These are phyloP conservation scores for Brachionus plicatilis DNA, from an alignment of 1,140 invertebrate genomes.

Conservation along the genomic window DNA sequence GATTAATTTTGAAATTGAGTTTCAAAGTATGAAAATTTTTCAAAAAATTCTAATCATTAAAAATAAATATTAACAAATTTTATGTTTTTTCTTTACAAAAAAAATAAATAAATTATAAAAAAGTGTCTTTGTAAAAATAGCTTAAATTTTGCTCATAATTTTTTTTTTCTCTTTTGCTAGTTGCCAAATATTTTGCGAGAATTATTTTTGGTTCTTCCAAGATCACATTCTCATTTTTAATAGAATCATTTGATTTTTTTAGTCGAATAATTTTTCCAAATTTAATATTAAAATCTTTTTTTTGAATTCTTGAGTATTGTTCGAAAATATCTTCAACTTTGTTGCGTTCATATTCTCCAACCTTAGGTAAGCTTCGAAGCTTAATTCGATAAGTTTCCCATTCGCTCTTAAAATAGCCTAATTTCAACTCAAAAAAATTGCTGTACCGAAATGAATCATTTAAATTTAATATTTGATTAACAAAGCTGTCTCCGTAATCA, in stretches of 20 bases:
- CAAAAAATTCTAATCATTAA: too few relatives aligned
- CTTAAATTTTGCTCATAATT: not conserved
- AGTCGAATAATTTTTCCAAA: not conserved
- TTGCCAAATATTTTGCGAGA: not conserved
- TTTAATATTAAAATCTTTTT: not conserved
- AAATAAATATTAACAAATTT: too few relatives aligned
- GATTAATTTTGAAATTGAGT: too few relatives aligned
- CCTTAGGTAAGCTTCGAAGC: not conserved
- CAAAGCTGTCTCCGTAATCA: not conserved
- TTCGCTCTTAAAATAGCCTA: not conserved
- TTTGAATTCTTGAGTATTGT: not conserved
- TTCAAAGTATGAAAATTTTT: too few relatives aligned
- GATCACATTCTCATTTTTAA: not conserved
- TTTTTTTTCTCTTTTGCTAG: not conserved
- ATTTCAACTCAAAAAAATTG: not conserved
- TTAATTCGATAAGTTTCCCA: not conserved
- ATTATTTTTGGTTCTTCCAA: not conserved
- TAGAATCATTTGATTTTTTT: not conserved
- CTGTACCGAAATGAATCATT: not conserved
- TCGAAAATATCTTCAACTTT: not conserved
- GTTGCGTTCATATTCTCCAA: not conserved
- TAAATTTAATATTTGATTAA: constrained; percentile 6
- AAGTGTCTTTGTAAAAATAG: not conserved
- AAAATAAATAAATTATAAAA: not conserved
- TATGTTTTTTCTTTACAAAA: not conserved